A percentile compares a stretch with the other conserved stretches of the same genome.
Conservation (phyloP, 2,113 vertebrate species). For the Origma solitaria region DNA sequence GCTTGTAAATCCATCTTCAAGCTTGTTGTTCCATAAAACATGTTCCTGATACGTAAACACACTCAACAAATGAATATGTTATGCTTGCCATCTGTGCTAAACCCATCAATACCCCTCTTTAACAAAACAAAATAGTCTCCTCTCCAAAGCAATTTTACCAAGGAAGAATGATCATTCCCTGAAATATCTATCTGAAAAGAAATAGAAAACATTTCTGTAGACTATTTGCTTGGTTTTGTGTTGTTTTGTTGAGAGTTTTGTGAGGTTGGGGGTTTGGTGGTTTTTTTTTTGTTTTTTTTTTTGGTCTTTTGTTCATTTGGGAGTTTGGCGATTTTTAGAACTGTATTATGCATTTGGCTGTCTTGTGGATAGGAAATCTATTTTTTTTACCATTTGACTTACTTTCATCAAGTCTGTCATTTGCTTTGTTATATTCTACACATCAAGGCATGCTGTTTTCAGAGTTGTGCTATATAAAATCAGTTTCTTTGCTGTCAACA, state of each 20-base stretch:
- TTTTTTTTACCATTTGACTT: neutral
- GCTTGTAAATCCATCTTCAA: neutral
- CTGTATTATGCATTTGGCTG: neutral
- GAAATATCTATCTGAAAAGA: neutral
- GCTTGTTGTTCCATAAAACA: neutral
- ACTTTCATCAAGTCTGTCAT: neutral
- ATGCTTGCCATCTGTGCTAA: neutral
- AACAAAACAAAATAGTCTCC: neutral
- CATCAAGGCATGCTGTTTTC: neutral
- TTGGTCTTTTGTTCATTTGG: neutral
- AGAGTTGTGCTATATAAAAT: neutral
- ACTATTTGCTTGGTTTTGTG: neutral
- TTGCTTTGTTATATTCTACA: neutral
- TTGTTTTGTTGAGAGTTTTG: neutral
- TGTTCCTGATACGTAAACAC: neutral
- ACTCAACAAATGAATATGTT: neutral
- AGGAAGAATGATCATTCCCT: neutral
- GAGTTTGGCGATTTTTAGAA: fast-evolving
- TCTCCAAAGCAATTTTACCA: neutral
- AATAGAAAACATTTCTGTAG: neutral
- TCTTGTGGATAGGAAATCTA: neutral
- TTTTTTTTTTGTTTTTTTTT: neutral
- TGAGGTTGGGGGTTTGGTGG: fast-evolving
- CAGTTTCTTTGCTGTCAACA: neutral
- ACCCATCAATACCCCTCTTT: neutral